Conservation (phyloP, 2,888 invertebrate genomes). For the Phengaris alcon region DNA sequence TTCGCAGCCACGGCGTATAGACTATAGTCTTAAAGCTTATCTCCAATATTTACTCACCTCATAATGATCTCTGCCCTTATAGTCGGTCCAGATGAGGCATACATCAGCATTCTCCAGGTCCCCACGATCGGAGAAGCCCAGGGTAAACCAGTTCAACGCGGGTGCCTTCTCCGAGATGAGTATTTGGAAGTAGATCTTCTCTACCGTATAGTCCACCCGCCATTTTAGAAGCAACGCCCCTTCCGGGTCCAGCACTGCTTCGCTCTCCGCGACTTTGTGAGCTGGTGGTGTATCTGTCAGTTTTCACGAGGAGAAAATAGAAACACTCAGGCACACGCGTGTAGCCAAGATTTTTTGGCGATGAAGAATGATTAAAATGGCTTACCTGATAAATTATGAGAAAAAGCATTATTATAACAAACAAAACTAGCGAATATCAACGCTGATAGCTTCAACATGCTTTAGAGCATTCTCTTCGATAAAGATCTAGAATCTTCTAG, state of each 20-base stretch:
- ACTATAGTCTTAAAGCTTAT: too few species aligned
- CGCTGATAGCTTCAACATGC: conserved; percentile 44
- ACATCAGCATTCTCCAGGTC: conserved; percentile 86
- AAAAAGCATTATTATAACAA: conserved; percentile 52
- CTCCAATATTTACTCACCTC: conserved; percentile 49
- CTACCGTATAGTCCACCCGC: conserved; percentile 58
- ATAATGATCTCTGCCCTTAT: conserved; percentile 78
- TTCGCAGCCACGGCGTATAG: too few species aligned
- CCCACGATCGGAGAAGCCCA: conserved; percentile 93
- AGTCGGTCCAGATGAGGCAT: conserved; percentile 88
- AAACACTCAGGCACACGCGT: too few species aligned
- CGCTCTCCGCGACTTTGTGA: conserved; percentile 56
- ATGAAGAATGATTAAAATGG: not conserved
- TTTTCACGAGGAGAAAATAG: not conserved
- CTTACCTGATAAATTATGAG: conserved; percentile 50
- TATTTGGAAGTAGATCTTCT: conserved; percentile 71
- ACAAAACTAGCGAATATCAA: conserved; percentile 51
- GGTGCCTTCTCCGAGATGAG: conserved; percentile 68
- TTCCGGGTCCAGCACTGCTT: conserved; percentile 65
- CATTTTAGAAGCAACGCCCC: conserved; percentile 65
- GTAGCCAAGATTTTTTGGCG: not conserved
- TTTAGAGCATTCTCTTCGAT: conserved; percentile 28
- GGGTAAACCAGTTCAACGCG: conserved; percentile 85
- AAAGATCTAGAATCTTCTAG: not conserved
- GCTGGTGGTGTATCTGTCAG: conserved; percentile 40